Base-by-base conservation (phyloP, 2,797 vertebrate species). In the Mycteria americana region DNA sequence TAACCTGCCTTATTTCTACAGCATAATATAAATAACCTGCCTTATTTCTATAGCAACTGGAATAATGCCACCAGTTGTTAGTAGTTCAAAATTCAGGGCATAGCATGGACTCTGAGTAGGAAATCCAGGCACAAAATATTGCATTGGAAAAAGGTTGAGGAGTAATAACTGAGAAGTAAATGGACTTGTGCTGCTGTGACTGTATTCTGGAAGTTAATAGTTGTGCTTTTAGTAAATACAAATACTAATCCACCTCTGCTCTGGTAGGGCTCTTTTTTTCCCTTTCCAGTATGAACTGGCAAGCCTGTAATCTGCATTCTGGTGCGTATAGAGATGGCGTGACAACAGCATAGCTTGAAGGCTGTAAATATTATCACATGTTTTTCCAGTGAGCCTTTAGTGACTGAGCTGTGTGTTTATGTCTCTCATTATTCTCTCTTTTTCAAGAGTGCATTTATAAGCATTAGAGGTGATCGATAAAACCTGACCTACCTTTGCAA, bases 401-500 rank as follows among this genome's bases (percentile, higher is more conserved):
- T 70, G 69, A 41, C 31, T 2, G 7, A 79, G 73, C 82, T 60
- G 7, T 73, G 54, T 50, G 35, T 70, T 84, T 76, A 60, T 84
- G 64, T 67, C 13, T 89, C 64, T 93, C 73, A 63, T 76, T 86
- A 35, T 46, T 80, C 62, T 85, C 14, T 17, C 56, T 91, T 94
- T 94, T 94, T 88, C 56, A 72, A 74, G 46, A 73, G 39, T 69
- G 53, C 76, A 59, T 86, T 93, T 85, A 31, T 82, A 59, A 91
- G 46, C 72, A 70, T 93, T 92, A 86, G 65, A 67, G 75, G n/a
- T 80, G 91, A 96, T 93, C 89, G 79, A 81, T 94, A 95, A 93
- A 93, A 80, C 53, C 83, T 76, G 91, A 78, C 83, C 64, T 89
- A 63, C 82, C 79, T 92, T 92, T 95, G 88, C 74, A 88, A 91